Percentiles rank a stretch among this genome's conserved stretches.
These are phyloP conservation scores for Diogma glabrata DNA, from an alignment of 2,888 invertebrate genomes.

Conservation along the genomic window DNA sequence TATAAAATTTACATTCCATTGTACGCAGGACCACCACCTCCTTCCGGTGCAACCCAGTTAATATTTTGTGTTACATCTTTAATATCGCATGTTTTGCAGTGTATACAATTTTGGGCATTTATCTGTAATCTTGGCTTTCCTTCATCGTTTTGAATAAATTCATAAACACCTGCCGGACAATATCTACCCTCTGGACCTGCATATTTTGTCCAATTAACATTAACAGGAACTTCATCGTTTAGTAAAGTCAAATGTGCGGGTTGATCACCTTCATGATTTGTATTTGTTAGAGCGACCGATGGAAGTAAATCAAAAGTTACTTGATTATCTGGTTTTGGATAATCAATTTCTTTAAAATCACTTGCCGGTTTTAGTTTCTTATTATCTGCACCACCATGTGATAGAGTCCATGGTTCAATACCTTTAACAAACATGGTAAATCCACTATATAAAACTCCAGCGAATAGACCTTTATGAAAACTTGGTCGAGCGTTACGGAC, in stretches of 20 bases:
- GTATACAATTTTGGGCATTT: conserved; percentile 91
- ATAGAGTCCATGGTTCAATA: conserved; percentile 93
- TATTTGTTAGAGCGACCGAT: conserved; percentile 94
- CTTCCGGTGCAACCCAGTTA: conserved; percentile 99
- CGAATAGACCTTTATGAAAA: conserved; percentile 87
- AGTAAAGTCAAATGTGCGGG: conserved; percentile 89
- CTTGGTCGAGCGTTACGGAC: conserved; percentile 92
- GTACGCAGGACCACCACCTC: conserved; percentile 97
- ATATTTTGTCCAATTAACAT: conserved; percentile 68
- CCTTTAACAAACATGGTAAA: conserved; percentile 77
- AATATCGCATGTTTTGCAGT: conserved; percentile 98
- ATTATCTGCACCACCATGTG: conserved; percentile 76
- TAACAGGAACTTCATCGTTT: conserved; percentile 82
- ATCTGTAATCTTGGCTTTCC: conserved; percentile 84
- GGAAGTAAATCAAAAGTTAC: conserved; percentile 92
- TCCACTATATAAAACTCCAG: conserved; percentile 85
- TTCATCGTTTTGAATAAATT: conserved; percentile 84
- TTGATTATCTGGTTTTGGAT: conserved; percentile 94
- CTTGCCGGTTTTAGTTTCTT: conserved; percentile 71
- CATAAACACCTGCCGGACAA: conserved; percentile 99
- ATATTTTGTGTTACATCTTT: conserved; percentile 99
- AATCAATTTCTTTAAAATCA: conserved; percentile 76
- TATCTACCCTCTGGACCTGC: conserved; percentile 95
- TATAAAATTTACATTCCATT: conserved; percentile 77
- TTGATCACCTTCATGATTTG: conserved; percentile 97